phyloP scores from a whole-genome alignment of 1,140 invertebrate species.

The Schmidtea mediterranea region DNA sequence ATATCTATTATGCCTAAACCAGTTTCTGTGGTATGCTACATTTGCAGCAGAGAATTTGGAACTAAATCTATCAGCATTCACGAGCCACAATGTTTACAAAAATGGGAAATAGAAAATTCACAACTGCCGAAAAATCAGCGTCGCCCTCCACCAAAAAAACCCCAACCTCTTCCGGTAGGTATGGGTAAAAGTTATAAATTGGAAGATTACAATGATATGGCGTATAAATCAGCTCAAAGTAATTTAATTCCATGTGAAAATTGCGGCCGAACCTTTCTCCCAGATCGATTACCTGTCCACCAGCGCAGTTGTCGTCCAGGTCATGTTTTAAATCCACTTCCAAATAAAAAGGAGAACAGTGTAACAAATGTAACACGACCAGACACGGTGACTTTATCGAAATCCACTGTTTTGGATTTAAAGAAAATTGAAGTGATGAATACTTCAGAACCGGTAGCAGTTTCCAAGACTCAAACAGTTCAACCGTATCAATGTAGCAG shows the following conservation, averaged over 20 bases:
- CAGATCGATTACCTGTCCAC: slow-evolving; percentile 39
- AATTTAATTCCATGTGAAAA: slow-evolving; percentile 36
- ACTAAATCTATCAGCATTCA: slow-evolving; percentile 35
- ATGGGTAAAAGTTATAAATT: neutral
- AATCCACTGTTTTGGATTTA: too few species aligned
- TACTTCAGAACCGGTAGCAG: too few species aligned
- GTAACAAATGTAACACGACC: too few species aligned
- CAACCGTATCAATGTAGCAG: too few species aligned
- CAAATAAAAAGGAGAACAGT: neutral
- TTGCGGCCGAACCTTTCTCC: slow-evolving; percentile 40
- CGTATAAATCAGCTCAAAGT: slow-evolving; percentile 26
- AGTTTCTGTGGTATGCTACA: slow-evolving; percentile 21
- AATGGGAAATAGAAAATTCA: slow-evolving; percentile 41
- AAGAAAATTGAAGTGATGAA: too few species aligned
- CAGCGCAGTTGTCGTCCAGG: slow-evolving; percentile 33
- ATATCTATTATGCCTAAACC: neutral
- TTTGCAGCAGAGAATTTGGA: slow-evolving; percentile 26
- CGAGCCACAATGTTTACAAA: slow-evolving; percentile 46
- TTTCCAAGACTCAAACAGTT: too few species aligned
- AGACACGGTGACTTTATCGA: too few species aligned
- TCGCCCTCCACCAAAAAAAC: slow-evolving; percentile 35
- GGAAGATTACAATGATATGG: slow-evolving; percentile 19
- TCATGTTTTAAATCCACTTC: neutral
- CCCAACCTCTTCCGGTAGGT: slow-evolving; percentile 14
- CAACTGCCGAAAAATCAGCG: slow-evolving; percentile 34